A percentile compares a stretch with the other conserved stretches of the same genome.
phyloP scores from a whole-genome alignment of 2,797 vertebrate species.

The Fistularia tabacaria region DNA sequence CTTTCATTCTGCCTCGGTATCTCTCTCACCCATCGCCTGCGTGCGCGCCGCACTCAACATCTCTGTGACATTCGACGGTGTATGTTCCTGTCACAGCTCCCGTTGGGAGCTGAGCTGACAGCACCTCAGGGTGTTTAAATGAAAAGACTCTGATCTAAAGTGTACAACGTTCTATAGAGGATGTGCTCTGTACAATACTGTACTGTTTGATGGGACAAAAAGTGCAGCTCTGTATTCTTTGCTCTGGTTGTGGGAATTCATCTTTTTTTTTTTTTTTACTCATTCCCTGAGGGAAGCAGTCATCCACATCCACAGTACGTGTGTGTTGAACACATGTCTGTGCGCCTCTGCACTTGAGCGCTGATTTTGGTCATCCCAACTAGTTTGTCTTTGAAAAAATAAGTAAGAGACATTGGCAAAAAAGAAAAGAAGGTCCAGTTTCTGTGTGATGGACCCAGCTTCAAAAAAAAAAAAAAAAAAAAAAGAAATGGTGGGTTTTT shows the following conservation, averaged over 20 bases:
- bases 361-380: slow-evolving; percentile 6
- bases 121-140: slow-evolving; percentile 42
- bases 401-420: not conserved
- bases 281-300: slow-evolving; percentile 34
- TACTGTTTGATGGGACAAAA: slow-evolving; percentile 28
- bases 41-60: slow-evolving; percentile 16
- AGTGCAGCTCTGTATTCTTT: slow-evolving; percentile 25
- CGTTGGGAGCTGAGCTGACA: slow-evolving; percentile 34
- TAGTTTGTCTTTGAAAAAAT: slow-evolving; percentile 2
- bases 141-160: slow-evolving; percentile 38
- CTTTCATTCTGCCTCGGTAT: slow-evolving; percentile 7
- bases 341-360: slow-evolving; percentile 19
- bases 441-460: slow-evolving; percentile 4
- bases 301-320: slow-evolving; percentile 27
- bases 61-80: slow-evolving; percentile 33
- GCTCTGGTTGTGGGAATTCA: slow-evolving; percentile 39
- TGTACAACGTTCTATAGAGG: slow-evolving; percentile 23
- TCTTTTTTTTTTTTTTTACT: slow-evolving; percentile 26
- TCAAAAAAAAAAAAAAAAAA: not conserved
- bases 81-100: slow-evolving; percentile 56
- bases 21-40: slow-evolving; percentile 10
- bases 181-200: slow-evolving; percentile 8
- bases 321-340: slow-evolving; percentile 9
- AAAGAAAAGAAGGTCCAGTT: slow-evolving; percentile 19
- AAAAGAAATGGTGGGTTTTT: slow-evolving; percentile 20